These are phyloP conservation scores for Eupithecia inturbata DNA, from an alignment of 2,888 invertebrate species.

Conservation along the genomic window DNA sequence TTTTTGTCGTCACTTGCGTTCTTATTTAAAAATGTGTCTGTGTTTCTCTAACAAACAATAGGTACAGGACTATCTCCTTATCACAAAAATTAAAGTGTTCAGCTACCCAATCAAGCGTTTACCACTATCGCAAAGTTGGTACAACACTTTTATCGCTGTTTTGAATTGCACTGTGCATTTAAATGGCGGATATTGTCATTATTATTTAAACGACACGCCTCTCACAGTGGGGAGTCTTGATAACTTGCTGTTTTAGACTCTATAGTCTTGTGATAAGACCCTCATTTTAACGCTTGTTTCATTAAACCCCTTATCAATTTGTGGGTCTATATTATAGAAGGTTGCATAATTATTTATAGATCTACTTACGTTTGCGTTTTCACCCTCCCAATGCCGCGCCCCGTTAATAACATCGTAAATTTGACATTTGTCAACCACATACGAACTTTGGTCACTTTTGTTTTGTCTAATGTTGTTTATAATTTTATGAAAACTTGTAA, in stretches of 20 bases:
- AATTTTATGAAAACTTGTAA: background rate
- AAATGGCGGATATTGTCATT: conserved; percentile 69
- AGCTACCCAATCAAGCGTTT: conserved; percentile 55
- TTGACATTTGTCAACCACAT: conserved; percentile 13
- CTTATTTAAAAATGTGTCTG: background rate
- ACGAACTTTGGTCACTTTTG: background rate
- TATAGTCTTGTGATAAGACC: conserved; percentile 30
- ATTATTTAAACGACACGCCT: conserved; percentile 62
- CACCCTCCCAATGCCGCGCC: conserved; percentile 2
- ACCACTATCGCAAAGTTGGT: conserved; percentile 51
- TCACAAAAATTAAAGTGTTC: conserved; percentile 38
- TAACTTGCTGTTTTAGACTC: conserved; percentile 30
- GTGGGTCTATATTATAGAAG: conserved; percentile 16
- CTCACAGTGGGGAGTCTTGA: conserved; percentile 47
- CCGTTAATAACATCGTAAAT: conserved; percentile 3
- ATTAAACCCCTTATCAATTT: conserved; percentile 32
- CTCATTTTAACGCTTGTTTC: conserved; percentile 15
- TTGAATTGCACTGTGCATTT: conserved; percentile 60
- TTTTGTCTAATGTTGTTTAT: background rate
- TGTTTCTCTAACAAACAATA: conserved; percentile 4
- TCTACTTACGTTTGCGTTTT: conserved; percentile 9
- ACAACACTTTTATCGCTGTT: conserved; percentile 49
- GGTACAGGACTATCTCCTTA: conserved; percentile 18
- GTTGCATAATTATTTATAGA: conserved; percentile 7
- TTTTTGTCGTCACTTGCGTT: background rate